Evolutionary conservation across 2,797 vertebrate genomes (phyloP), one percentile per base, ranked within the genome.

Genomic region (Crax fasciolata): DNA sequence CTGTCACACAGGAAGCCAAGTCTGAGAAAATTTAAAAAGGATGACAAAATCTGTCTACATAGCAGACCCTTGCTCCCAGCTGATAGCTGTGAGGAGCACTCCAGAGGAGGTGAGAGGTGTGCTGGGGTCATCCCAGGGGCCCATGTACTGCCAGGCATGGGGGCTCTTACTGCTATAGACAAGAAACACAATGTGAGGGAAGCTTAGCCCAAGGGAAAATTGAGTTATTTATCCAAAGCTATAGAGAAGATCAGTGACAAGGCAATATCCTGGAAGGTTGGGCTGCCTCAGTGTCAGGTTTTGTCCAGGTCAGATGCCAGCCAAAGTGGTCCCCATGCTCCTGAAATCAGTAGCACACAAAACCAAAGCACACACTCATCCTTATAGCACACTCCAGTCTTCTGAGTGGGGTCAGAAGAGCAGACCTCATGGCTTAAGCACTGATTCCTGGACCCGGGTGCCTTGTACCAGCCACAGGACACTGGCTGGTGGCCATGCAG

Each of bases 351-450:
- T 13, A 32, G 21, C 19, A 35, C 38, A 59, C 13, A 6, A 54
- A 24, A 13, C 20, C 51, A 61, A 48, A 71, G 20, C 8, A 21
- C 12, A 8, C 1, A 0, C 5, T 81, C 3, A 3, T 38, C 15
- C 44, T 7, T 15, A 27, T 2, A 51, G 57, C 51, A 41, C 23
- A 25, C 10, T 21, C 24, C 52, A 51, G 27, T 23, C 62, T 43
- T 25, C 16, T 23, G 39, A 7, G 3, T 30, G 32, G 43, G 43
- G 5, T 11, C 23, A 65, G 61, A 18, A 80, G 10, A 41, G 5
- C 39, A 30, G 23, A 7, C 32, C n/a, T 25, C 30, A 8, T 2
- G 25, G 59, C 6, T 43, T 21, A 43, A 35, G 39, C 39, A 25
- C 39, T 55, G 18, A 32, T 13, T 25, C 65, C 46, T 25, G 23